Conservation (phyloP, 1,140 invertebrate genomes). For the Drosophila melanogaster region Release_6_plus_ISO1_MT NT_033779.5:15484001-15484500, state of each 20-base stretch:
- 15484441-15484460: constrained; percentile 63
- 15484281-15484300: constrained; percentile 53
- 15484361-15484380: constrained; percentile 19
- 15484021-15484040: constrained; percentile 73
- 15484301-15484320: constrained; percentile 66
- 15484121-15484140: constrained; percentile 76
- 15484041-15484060: constrained; percentile 52
- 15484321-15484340: background rate
- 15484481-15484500: constrained; percentile 35
- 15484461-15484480: constrained; percentile 17
- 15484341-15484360: constrained; percentile 7
- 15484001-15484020: constrained; percentile 79
- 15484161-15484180: constrained; percentile 26
- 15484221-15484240: constrained; percentile 13
- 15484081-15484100: constrained; percentile 53
- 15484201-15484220: constrained; percentile 11
- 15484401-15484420: constrained; percentile 81
- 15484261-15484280: constrained; percentile 83
- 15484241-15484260: constrained; percentile 72
- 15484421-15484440: constrained; percentile 61
- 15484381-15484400: constrained; percentile 66
- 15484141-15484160: constrained; percentile 74
- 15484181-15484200: constrained; percentile 1
- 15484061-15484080: background rate
- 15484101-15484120: constrained; percentile 61